These are phyloP conservation scores for Pseudachorutes palmiensis DNA, from an alignment of 1,140 invertebrate species.

Conservation along the genomic window DNA sequence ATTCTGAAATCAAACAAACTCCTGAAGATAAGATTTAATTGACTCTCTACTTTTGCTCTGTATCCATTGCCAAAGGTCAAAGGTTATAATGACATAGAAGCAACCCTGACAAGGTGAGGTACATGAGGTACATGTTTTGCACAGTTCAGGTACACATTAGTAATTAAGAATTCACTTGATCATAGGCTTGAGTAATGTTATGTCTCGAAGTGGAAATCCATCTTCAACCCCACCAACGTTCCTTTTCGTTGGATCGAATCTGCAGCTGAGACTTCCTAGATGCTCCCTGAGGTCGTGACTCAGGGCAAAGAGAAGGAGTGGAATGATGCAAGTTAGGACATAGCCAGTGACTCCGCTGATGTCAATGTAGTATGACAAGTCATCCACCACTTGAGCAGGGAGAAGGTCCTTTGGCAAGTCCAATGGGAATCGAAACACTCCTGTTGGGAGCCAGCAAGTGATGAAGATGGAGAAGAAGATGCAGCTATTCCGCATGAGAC, in stretches of 20 bases:
- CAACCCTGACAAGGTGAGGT: too few relatives aligned
- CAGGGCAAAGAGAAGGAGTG: neutral
- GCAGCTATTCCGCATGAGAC: conserved; percentile 28
- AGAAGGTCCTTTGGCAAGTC: conserved; percentile 19
- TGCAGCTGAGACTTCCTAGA: neutral
- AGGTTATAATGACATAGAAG: too few relatives aligned
- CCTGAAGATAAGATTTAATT: too few relatives aligned
- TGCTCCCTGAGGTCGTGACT: conserved; percentile 5
- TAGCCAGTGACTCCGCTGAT: neutral
- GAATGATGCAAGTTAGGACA: conserved; percentile 3
- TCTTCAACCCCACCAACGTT: too few relatives aligned
- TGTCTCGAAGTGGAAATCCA: too few relatives aligned
- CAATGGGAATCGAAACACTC: conserved; percentile 28
- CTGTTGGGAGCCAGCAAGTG: conserved; percentile 25
- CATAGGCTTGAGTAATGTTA: too few relatives aligned
- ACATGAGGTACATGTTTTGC: too few relatives aligned
- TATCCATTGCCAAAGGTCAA: too few relatives aligned
- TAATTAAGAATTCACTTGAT: too few relatives aligned
- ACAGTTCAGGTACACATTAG: too few relatives aligned
- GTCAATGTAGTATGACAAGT: conserved; percentile 1
- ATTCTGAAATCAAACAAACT: too few relatives aligned
- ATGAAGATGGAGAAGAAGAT: conserved; percentile 28
- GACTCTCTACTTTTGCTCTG: too few relatives aligned
- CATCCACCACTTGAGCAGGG: neutral
- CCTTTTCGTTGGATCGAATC: neutral